phyloP scores from a whole-genome alignment of 23 tunicate genomes.

The Halocynthia roretzi region DNA sequence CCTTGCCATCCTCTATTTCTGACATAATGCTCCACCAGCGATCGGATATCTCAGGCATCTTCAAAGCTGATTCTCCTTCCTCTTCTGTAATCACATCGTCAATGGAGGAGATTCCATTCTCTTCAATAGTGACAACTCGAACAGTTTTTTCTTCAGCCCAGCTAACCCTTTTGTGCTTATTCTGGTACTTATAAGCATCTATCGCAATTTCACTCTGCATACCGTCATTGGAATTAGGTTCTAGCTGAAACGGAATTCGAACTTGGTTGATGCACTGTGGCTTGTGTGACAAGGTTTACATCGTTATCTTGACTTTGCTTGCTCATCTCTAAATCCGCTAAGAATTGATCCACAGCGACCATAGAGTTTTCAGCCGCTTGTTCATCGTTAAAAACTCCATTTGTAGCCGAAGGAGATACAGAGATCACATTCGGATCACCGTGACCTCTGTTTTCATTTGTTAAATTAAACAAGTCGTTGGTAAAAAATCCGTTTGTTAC shows the following conservation, averaged over 20 bases:
- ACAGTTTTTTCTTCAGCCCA: constrained; percentile 20
- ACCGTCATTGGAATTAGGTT: neutral
- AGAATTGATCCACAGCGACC: constrained; percentile 27
- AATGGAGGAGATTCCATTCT: neutral
- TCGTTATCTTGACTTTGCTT: constrained; percentile 5
- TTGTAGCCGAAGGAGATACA: too few species aligned
- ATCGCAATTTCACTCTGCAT: neutral
- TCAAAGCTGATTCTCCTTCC: neutral
- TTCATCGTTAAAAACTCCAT: neutral
- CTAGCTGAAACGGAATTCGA: neutral
- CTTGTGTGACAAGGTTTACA: too few species aligned
- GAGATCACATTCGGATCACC: too few species aligned
- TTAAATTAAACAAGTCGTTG: too few species aligned
- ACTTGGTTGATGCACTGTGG: too few species aligned
- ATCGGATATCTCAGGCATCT: constrained; percentile 67
- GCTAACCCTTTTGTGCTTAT: constrained; percentile 23
- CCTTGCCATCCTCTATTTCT: constrained; percentile 27
- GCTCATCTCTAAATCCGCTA: constrained; percentile 16
- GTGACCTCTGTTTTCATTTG: too few species aligned
- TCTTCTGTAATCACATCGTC: neutral
- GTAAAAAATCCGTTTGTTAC: too few species aligned
- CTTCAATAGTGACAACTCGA: neutral
- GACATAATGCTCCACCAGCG: constrained; percentile 38
- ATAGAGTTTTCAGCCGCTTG: constrained; percentile 19
- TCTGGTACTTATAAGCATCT: neutral